A percentile compares a stretch with the other conserved stretches of the same genome.
phyloP scores from a whole-genome alignment of 53 echinoderm and acorn worm species.

The Hippasteria phrygiana region DNA sequence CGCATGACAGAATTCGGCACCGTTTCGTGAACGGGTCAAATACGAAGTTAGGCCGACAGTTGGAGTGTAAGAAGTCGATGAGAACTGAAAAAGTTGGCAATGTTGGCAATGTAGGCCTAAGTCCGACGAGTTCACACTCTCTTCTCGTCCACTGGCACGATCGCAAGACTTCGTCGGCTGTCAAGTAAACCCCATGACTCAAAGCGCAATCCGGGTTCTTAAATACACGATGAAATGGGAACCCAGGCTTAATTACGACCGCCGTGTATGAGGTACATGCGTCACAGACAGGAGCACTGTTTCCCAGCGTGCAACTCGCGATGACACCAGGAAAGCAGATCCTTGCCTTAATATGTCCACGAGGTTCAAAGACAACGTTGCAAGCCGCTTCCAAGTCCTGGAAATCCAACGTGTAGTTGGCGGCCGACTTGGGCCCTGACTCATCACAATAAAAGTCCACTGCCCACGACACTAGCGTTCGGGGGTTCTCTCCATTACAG shows the following conservation, averaged over 20 bases:
- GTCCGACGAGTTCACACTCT: too few relatives aligned
- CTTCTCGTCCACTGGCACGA: background rate
- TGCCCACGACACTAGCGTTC: background rate
- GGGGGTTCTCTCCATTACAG: constrained; percentile 48
- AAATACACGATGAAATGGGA: constrained; percentile 1
- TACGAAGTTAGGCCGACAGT: constrained; percentile 6
- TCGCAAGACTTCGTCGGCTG: background rate
- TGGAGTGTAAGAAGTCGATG: background rate
- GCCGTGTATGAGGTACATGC: constrained; percentile 33
- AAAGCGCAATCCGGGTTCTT: constrained; percentile 73
- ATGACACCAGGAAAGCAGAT: constrained; percentile 10
- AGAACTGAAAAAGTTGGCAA: constrained; percentile 28
- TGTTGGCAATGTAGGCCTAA: too few relatives aligned
- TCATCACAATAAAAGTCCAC: background rate
- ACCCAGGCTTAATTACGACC: background rate
- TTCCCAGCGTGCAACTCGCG: background rate
- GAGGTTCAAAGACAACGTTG: background rate
- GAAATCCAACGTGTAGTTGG: background rate
- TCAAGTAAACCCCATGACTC: constrained; percentile 38
- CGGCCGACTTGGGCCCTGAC: background rate
- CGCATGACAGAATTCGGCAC: constrained; percentile 19
- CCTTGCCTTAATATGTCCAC: background rate
- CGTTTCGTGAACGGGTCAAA: constrained; percentile 20
- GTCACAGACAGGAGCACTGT: background rate
- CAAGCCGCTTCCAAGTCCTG: background rate